Percentiles rank a stretch among this genome's conserved stretches.
Conservation (phyloP, 2,797 vertebrate genomes). For the Fundulus diaphanus region DNA sequence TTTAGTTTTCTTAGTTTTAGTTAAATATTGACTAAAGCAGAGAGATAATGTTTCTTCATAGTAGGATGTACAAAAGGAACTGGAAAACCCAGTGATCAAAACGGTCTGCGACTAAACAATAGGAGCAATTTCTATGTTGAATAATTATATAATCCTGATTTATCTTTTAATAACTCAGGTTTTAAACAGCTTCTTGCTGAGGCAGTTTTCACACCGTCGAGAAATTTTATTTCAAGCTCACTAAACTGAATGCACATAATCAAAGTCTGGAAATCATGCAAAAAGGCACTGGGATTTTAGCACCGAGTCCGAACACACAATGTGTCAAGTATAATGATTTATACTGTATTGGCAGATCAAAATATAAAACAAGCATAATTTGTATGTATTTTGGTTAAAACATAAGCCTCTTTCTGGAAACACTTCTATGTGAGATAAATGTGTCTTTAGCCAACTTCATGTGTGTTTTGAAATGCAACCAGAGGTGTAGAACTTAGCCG, state of each 20-base stretch:
- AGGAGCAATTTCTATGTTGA: background rate
- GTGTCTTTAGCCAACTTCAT: background rate
- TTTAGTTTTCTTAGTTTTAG: background rate
- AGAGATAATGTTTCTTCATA: background rate
- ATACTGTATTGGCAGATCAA: background rate
- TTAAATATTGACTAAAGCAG: background rate
- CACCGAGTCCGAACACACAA: too few species aligned
- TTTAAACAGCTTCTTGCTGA: too few species aligned
- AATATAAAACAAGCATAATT: background rate
- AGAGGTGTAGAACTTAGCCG: too few species aligned
- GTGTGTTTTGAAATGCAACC: background rate
- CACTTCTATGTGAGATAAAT: background rate
- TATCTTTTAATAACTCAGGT: background rate
- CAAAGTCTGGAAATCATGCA: too few species aligned
- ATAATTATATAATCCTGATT: background rate
- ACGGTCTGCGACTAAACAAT: background rate
- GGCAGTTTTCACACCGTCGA: too few species aligned
- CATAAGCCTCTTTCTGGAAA: background rate
- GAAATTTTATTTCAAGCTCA: too few species aligned
- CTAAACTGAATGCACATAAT: too few species aligned
- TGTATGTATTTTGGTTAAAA: background rate
- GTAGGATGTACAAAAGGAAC: background rate
- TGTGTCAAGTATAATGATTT: background rate
- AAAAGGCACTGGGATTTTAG: too few species aligned
- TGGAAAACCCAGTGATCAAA: background rate